Base-by-base conservation (phyloP, 2,113 vertebrate species). In the Taurulus bubalis region DNA sequence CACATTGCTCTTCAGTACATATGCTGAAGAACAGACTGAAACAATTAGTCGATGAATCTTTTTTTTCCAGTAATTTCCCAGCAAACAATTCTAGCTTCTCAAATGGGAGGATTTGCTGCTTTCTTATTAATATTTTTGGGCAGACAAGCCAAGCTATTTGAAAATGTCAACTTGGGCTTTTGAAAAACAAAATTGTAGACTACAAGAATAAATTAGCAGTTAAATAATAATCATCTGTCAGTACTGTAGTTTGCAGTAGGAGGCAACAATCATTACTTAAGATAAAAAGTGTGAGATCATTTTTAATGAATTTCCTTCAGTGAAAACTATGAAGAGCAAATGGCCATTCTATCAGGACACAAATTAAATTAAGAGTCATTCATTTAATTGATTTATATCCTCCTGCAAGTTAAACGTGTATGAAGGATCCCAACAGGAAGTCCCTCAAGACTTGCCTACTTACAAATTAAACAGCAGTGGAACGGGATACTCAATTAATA, bases 311-410 rank as follows among this genome's bases (percentile, higher is more conserved):
- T 68, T 26, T 68, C 20, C 30, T 22, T 32, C 66, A 75, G 36
- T 56, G 28, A 34, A 85, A 85, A 79, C n/a, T 26, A 24, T 71
- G 56, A 8, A 68, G 16, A 51, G 9, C 26, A 2, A n/a, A 73
- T 12, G 10, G 14, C 5, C 55, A 8, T 55, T 76, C 34, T 36
- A 11, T 56, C 69, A 71, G 18, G n/a, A 11, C 26, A 6, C 2
- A 49, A 42, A 72, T 79, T 69, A 14, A 75, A 85, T 76, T 36
- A 53, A 28, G 55, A 79, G 55, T 36, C 32, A 79, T 81, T 80
- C 1, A 56, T 85, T 79, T 62, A 42, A 38, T 16, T 71, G 60
- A 85, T 79, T 77, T 68, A 83, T 68, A 59, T 56, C 22, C 4
- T 58, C 15, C 38, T 47, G 62, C 67, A 53, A 28, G 34, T 60